These are phyloP conservation scores for Rhombomys opimus DNA, from an alignment of 2,113 vertebrate species.

Conservation along the genomic window DNA sequence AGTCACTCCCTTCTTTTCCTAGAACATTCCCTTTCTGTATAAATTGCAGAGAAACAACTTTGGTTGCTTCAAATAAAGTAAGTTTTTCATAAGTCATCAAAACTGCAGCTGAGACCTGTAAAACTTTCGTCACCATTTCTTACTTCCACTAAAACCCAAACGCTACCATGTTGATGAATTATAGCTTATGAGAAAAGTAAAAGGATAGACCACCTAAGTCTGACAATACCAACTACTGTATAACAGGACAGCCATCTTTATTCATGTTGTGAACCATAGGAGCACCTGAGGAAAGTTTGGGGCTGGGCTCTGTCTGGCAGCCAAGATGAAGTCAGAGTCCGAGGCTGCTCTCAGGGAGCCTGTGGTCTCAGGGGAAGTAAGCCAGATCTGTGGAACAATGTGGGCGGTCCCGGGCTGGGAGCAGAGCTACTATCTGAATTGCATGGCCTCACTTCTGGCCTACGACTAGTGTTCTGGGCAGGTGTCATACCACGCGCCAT, in stretches of 20 bases:
- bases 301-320: neutral
- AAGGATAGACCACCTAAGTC: neutral
- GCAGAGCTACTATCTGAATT: neutral
- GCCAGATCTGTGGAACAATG: neutral
- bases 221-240: neutral
- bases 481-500: neutral
- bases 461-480: neutral
- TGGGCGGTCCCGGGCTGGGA: neutral
- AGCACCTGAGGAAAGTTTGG: neutral
- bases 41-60: constrained; percentile 48
- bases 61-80: constrained; percentile 56
- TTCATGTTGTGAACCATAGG: neutral
- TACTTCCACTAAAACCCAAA: neutral
- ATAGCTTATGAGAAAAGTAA: neutral
- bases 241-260: neutral
- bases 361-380: neutral
- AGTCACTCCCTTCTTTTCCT: constrained; percentile 32
- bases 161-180: neutral
- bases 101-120: constrained; percentile 2
- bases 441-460: neutral
- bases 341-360: neutral
- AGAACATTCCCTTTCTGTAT: constrained; percentile 41
- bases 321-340: neutral
- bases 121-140: neutral
- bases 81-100: constrained; percentile 36